These are phyloP conservation scores for Phallusia fumigata DNA, from an alignment of 23 tunicate species.

Conservation along the genomic window DNA sequence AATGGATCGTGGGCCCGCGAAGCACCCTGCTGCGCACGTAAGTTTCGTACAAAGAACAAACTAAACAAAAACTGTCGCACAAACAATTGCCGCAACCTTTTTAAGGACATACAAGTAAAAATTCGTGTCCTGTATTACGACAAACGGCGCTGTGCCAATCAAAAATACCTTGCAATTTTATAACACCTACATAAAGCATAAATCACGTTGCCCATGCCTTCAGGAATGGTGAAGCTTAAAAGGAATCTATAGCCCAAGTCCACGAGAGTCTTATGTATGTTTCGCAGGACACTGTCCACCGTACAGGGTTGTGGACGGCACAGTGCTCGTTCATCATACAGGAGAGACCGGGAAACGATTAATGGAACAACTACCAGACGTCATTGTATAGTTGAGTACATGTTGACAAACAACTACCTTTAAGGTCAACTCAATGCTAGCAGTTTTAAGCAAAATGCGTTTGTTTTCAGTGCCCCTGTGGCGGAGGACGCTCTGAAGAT, in stretches of 20 bases:
- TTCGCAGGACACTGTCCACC: not conserved
- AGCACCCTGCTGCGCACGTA: not conserved
- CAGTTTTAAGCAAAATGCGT: too few species aligned
- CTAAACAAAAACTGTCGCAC: too few species aligned
- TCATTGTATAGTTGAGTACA: not conserved
- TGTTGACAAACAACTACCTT: not conserved
- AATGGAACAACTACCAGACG: not conserved
- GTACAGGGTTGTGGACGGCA: not conserved
- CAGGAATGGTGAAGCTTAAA: too few species aligned
- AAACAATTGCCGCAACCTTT: too few species aligned
- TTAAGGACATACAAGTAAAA: too few species aligned
- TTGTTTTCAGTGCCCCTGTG: not conserved
- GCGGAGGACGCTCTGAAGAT: not conserved
- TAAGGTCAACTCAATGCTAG: not conserved
- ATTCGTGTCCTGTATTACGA: too few species aligned
- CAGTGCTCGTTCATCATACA: not conserved
- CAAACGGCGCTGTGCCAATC: too few species aligned
- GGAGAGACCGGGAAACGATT: not conserved
- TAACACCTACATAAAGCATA: too few species aligned
- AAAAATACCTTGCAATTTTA: too few species aligned
- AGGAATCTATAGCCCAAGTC: too few species aligned
- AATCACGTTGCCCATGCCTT: too few species aligned
- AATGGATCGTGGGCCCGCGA: not conserved
- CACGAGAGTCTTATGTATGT: too few species aligned
- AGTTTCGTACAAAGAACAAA: not conserved